Percentiles rank a stretch among this genome's conserved stretches.
Evolutionary conservation across 2,113 vertebrate genomes (phyloP).

Genomic region (Toxotes chatareus): DNA sequence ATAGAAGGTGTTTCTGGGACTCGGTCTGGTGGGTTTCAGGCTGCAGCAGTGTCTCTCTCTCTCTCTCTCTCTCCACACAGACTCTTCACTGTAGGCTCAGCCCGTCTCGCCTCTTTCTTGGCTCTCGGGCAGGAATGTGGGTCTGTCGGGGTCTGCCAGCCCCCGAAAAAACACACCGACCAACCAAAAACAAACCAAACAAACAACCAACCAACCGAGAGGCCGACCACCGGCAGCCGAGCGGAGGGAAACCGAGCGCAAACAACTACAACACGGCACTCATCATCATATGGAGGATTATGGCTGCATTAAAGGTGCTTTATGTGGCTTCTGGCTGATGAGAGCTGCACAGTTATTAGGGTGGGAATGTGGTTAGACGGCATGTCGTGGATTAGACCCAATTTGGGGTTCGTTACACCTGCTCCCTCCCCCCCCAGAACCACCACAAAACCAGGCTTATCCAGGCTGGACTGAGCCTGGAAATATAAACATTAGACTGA

Average conservation of each 20-base stretch:
- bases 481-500: not conserved
- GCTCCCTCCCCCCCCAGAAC: not conserved
- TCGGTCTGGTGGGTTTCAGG: no score
- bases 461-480: not conserved
- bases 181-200: not conserved
- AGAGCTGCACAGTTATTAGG: conserved; percentile 1
- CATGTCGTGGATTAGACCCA: conserved; percentile 38
- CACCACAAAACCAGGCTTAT: conserved; percentile 15
- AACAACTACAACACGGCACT: not conserved
- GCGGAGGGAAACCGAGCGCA: not conserved
- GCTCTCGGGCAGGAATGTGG: conserved; percentile 71
- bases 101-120: conserved; percentile 41
- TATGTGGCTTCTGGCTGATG: conserved; percentile 34
- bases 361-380: conserved; percentile 25
- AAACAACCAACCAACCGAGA: not conserved
- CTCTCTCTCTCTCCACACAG: not conserved
- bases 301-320: conserved; percentile 29
- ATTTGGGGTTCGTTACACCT: conserved; percentile 29
- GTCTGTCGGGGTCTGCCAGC: conserved; percentile 36
- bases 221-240: not conserved
- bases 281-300: conserved; percentile 7
- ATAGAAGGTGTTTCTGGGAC: no score
- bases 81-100: conserved; percentile 30
- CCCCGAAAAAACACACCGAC: not conserved
- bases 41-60: not conserved